Base-by-base conservation (phyloP, 2,797 vertebrate species). In the Betta splendens region DNA sequence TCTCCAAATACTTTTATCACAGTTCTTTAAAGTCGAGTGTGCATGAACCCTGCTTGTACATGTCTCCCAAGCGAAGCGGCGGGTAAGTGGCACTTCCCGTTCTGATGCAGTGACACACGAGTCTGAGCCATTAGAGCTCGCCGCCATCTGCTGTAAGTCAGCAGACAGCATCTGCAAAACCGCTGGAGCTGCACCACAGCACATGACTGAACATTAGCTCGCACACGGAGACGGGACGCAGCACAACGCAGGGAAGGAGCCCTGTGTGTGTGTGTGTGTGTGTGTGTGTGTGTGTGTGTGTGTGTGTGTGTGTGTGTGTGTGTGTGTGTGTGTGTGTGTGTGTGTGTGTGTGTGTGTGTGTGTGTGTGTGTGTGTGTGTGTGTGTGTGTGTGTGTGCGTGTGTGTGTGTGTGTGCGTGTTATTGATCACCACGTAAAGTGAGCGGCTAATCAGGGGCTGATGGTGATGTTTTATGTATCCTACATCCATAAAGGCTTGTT, bases 61-160 rank as follows among this genome's bases (percentile, higher is more conserved):
- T 9, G 32, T 11, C n/a, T 56, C 29, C 21, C 42, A 11, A 58
- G 53, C 47, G 5, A 64, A 55, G 54, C 29, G 61, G 4, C 67
- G 69, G n/a, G n/a, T 57, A 65, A 67, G 65, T 55, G 54, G 40
- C 20, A 40, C 70, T 70, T 47, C 43, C 64, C n/a, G 44, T 62
- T 46, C 82, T 74, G 77, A 83, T 84, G 70, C 54, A 29, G 72
- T 82, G 77, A 85, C 89, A 91, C 93, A 95, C 94, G 94, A 92
- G 89, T 91, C 92, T 90, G 92, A 91, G 88, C 95, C 95, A 96
- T 96, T 97, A 96, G 93, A 92, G 92, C 75, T 93, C 93, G 93
- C 93, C 92, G 93, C 96, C 97, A 98, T 97, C 96, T 98, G 97
- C 94, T 96, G 93, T 72, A 90, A 93, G 90, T 26, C 87, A 92